phyloP scores from a whole-genome alignment of 1,140 invertebrate genomes.

The Megalonaias nervosa region DNA sequence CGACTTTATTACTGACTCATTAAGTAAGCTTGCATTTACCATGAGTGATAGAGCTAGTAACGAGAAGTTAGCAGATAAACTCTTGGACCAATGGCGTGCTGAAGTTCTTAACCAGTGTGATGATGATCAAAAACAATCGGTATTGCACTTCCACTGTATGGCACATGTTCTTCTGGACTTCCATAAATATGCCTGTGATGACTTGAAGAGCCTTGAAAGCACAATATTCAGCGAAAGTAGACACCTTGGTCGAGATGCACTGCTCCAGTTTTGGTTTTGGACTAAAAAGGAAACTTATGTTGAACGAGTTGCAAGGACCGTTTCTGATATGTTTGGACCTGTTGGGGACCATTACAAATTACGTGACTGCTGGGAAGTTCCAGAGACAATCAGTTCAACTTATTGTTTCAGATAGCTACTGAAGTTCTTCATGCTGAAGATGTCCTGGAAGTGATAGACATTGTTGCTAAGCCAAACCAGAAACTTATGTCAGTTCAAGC shows the following conservation, averaged over 20 bases:
- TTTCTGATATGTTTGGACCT: neutral
- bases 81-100: slow-evolving; percentile 9
- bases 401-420: slow-evolving; percentile 11
- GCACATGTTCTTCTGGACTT: slow-evolving; percentile 4
- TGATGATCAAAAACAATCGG: too few relatives aligned
- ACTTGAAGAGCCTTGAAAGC: neutral
- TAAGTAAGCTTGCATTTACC: slow-evolving; percentile 12
- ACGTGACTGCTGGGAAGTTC: slow-evolving; percentile 10
- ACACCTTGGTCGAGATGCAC: neutral
- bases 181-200: neutral
- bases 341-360: neutral
- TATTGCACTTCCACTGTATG: neutral
- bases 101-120: neutral
- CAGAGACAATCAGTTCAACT: slow-evolving; percentile 15
- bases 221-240: neutral
- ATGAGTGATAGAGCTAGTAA: slow-evolving; percentile 18
- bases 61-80: slow-evolving; percentile 13
- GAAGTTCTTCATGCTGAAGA: slow-evolving; percentile 1
- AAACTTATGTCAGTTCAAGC: neutral
- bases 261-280: neutral
- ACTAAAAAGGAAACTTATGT: neutral
- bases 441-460: neutral
- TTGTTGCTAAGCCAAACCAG: neutral
- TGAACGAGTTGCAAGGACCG: neutral
- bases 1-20: neutral